A percentile compares a stretch with the other conserved stretches of the same genome.
phyloP scores from a whole-genome alignment of 2,888 invertebrate genomes.

The Amphimallon solstitiale region DNA sequence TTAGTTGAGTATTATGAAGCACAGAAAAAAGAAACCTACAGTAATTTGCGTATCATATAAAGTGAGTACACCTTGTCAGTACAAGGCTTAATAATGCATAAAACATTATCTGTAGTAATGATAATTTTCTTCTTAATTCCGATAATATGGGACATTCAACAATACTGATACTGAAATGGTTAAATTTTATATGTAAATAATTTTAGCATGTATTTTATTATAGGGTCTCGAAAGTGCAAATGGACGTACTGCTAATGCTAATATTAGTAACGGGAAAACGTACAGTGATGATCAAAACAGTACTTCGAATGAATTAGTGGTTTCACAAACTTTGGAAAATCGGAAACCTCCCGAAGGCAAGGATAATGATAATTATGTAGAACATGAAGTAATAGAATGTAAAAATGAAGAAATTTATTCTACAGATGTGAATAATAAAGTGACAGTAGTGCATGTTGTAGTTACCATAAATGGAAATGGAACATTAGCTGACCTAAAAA shows the following conservation, averaged over 20 bases:
- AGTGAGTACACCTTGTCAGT: conserved; percentile 48
- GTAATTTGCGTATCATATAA: conserved; percentile 58
- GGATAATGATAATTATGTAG: conserved; percentile 76
- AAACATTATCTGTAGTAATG: too few relatives aligned
- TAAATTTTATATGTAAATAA: neutral
- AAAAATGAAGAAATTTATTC: conserved; percentile 68
- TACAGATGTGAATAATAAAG: conserved; percentile 73
- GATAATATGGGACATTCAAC: neutral
- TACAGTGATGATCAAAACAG: conserved; percentile 29
- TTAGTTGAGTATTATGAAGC: conserved; percentile 40
- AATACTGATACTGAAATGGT: neutral
- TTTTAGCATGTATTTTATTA: conserved; percentile 38
- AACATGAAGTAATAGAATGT: conserved; percentile 71
- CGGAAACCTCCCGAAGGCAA: conserved; percentile 83
- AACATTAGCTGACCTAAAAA: conserved; percentile 92
- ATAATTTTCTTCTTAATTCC: too few relatives aligned
- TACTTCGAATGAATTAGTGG: neutral
- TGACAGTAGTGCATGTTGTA: conserved; percentile 67
- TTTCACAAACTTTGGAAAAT: conserved; percentile 59
- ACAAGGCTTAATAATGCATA: neutral
- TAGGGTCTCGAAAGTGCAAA: conserved; percentile 53
- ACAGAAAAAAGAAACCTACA: conserved; percentile 52
- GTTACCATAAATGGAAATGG: conserved; percentile 82
- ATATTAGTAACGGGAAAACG: conserved; percentile 47
- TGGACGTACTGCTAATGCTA: conserved; percentile 42